Base-by-base conservation (phyloP, 2,113 vertebrate species). In the Poeciliopsis prolifica region DNA sequence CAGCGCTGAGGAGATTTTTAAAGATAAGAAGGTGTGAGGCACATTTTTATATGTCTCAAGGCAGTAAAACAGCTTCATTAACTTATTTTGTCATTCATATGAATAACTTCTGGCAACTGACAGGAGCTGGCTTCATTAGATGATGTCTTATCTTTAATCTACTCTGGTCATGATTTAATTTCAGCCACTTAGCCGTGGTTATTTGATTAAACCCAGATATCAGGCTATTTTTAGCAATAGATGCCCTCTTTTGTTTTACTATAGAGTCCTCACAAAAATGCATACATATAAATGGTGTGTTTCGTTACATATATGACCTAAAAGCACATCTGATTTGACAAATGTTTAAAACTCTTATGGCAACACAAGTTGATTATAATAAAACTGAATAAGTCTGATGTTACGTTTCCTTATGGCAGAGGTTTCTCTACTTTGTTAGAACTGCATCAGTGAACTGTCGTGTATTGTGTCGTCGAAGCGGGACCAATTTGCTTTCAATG, bases 61-160 rank as follows among this genome's bases (percentile, higher is more conserved):
- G 15, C 31, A 33, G 33, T 15, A 61, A 70, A 61, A 28, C 54
- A 37, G 19, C 60, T 29, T 28, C 4, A 61, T 31, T 22, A 37
- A 35, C 61, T 61, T 28, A 37, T 61, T 65, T 74, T 68, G 70
- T 30, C 58, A 62, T 72, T 68, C 51, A 54, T 73, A 63, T 61
- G 40, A 17, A 48, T 28, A 40, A 68, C 0, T 14, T 74, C 31
- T 40, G 22, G 51, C 72, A 72, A 61, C 48, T 29, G 33, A 54
- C 30, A 48, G 9, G 65, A 69, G n/a, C 30, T 26, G 54, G 26
- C 35, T 74, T 71, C 42, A 60, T 74, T 77, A 70, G 19, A 30
- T 73, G 33, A 42, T 13, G 60, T 35, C 22, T 9, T 65, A 35
- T 71, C 6, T 22, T 33, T 26, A 30, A 19, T 33, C 48, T 31